Conservation (phyloP, 1,140 invertebrate species). For the Thrips palmi region DNA sequence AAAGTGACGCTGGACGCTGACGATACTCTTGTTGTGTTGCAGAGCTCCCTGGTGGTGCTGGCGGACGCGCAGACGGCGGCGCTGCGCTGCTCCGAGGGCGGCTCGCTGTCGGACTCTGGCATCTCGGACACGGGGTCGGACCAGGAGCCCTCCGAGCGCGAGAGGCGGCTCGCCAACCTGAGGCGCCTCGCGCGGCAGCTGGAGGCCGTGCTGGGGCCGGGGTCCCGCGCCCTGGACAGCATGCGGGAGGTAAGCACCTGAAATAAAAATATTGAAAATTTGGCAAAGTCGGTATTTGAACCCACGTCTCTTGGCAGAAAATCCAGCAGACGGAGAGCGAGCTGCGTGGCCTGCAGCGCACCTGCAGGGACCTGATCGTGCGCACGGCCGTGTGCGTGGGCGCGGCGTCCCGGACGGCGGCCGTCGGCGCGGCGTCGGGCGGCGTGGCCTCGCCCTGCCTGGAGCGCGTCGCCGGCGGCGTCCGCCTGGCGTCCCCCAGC, state of each 20-base stretch:
- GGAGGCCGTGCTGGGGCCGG: constrained; percentile 42
- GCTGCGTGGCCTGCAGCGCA: constrained; percentile 51
- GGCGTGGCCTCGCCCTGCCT: too few species aligned
- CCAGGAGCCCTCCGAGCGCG: constrained; percentile 49
- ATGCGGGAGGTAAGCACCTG: constrained; percentile 26
- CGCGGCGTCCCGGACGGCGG: too few species aligned
- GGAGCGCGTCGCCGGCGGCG: too few species aligned
- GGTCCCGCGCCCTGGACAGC: constrained; percentile 37
- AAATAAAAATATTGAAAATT: constrained; percentile 6
- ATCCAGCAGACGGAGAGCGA: constrained; percentile 63
- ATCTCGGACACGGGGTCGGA: constrained; percentile 61
- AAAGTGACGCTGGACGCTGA: not conserved
- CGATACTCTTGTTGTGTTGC: constrained; percentile 4
- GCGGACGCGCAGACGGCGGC: constrained; percentile 2
- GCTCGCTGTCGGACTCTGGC: constrained; percentile 50
- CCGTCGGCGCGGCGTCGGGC: too few species aligned
- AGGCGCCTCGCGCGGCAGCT: constrained; percentile 43
- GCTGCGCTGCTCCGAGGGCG: constrained; percentile 21
- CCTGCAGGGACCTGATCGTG: constrained; percentile 56
- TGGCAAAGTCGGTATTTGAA: constrained; percentile 9
- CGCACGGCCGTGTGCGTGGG: constrained; percentile 36
- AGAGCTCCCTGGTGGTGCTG: constrained; percentile 8
- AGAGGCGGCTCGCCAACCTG: constrained; percentile 43
- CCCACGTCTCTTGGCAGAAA: constrained; percentile 30
- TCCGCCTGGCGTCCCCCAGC: too few species aligned